Conservation (phyloP, 2,797 vertebrate genomes). For the Forpus xanthops region DNA sequence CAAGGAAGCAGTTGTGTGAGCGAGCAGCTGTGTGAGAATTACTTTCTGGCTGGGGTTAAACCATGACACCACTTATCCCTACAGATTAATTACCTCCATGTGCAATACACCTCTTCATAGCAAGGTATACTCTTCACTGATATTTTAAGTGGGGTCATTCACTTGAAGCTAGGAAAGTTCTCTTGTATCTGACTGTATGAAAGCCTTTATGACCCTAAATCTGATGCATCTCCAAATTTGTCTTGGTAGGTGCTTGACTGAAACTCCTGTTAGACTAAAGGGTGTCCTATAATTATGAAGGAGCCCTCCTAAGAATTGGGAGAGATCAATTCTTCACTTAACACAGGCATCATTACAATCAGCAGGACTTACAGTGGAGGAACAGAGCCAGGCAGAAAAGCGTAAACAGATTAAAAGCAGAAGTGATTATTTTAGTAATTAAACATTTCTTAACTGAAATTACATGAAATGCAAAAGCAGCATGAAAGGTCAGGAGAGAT, state of each 20-base stretch:
- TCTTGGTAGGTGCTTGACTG: background rate
- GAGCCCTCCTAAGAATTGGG: background rate
- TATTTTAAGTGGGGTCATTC: background rate
- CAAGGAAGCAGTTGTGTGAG: background rate
- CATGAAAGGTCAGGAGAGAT: slow-evolving; percentile 57
- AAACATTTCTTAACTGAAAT: slow-evolving; percentile 59
- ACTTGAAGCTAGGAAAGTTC: background rate
- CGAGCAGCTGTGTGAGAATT: background rate
- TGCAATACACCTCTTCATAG: background rate
- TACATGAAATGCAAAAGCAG: slow-evolving; percentile 25
- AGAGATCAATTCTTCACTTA: background rate
- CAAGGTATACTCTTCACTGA: background rate
- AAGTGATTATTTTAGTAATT: slow-evolving; percentile 58
- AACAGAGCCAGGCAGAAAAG: background rate
- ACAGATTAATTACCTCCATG: background rate
- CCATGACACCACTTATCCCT: background rate
- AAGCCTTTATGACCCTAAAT: background rate
- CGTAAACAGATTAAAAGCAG: slow-evolving; percentile 40
- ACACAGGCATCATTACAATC: background rate
- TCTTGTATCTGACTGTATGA: background rate
- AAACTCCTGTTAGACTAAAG: background rate
- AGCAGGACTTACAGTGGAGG: background rate
- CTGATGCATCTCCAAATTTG: background rate
- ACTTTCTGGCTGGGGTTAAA: background rate
- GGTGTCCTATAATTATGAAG: background rate